Percentiles rank a stretch among this genome's conserved stretches.
phyloP scores from a whole-genome alignment of 2,113 vertebrate species.

The Cynocephalus volans region DNA sequence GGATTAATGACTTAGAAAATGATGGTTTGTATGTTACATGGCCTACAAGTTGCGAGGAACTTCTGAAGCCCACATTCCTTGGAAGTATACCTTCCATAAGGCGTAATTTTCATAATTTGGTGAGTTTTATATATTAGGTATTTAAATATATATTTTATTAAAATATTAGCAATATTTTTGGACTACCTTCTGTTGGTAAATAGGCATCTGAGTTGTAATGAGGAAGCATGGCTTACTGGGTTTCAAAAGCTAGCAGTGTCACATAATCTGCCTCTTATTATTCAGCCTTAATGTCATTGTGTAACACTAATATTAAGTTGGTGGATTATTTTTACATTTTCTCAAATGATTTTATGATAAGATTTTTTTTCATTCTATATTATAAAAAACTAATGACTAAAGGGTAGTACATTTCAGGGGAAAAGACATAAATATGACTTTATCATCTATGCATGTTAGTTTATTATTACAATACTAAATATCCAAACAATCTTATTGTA shows the following conservation, averaged over 20 bases:
- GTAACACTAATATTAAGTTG: not conserved
- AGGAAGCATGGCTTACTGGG: not conserved
- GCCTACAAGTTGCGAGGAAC: slow-evolving; percentile 94
- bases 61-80: slow-evolving; percentile 93
- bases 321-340: not conserved
- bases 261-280: not conserved
- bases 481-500: not conserved
- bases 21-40: slow-evolving; percentile 93
- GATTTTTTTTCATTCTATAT: not conserved
- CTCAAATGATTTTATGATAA: slow-evolving; percentile 39
- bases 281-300: not conserved
- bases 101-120: slow-evolving; percentile 97
- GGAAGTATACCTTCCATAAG: slow-evolving; percentile 94
- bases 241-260: not conserved
- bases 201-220: not conserved
- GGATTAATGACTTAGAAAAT: slow-evolving; percentile 97
- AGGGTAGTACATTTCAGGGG: not conserved
- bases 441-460: not conserved
- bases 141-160: not conserved
- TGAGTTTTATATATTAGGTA: slow-evolving; percentile 86
- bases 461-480: slow-evolving; percentile 52
- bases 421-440: not conserved
- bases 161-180: not conserved
- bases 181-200: not conserved
- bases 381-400: slow-evolving; percentile 1